Evolutionary conservation across 1,140 invertebrate genomes (phyloP).

Genomic region (Drosophila subpulchrella): DNA sequence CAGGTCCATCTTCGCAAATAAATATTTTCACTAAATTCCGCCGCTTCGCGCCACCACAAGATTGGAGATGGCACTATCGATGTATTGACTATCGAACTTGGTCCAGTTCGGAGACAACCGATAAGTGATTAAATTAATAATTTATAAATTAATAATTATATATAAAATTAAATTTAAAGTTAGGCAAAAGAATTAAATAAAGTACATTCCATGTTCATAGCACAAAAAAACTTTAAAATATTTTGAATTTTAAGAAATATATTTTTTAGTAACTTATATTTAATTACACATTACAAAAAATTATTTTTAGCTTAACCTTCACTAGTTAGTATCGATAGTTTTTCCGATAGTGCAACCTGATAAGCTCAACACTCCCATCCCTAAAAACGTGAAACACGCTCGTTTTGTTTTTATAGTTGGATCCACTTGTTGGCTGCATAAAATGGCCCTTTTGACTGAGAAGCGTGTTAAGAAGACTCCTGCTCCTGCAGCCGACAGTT

Average conservation of each 20-base stretch:
- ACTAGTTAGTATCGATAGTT: not conserved
- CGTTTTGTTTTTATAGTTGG: constrained; percentile 33
- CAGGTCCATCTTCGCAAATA: constrained; percentile 87
- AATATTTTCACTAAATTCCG: not conserved
- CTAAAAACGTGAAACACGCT: constrained; percentile 50
- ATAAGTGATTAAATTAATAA: not conserved
- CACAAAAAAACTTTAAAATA: not conserved
- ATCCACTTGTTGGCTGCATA: not conserved
- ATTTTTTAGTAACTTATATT: too few species aligned
- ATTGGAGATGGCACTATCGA: not conserved
- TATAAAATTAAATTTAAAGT: too few species aligned
- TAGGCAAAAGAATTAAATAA: too few species aligned
- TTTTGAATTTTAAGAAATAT: too few species aligned
- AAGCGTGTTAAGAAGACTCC: constrained; percentile 24
- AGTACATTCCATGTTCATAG: too few species aligned
- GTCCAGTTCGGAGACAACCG: not conserved
- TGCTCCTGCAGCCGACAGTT: constrained; percentile 13
- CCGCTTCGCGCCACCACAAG: not conserved
- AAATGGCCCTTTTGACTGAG: constrained; percentile 46
- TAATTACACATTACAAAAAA: too few species aligned
- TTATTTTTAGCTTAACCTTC: too few species aligned
- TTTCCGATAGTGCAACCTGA: not conserved
- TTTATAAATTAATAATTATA: too few species aligned
- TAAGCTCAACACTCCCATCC: not conserved
- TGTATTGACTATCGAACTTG: not conserved